phyloP scores from a whole-genome alignment of 2,888 invertebrate genomes.

The Timema podura region DNA sequence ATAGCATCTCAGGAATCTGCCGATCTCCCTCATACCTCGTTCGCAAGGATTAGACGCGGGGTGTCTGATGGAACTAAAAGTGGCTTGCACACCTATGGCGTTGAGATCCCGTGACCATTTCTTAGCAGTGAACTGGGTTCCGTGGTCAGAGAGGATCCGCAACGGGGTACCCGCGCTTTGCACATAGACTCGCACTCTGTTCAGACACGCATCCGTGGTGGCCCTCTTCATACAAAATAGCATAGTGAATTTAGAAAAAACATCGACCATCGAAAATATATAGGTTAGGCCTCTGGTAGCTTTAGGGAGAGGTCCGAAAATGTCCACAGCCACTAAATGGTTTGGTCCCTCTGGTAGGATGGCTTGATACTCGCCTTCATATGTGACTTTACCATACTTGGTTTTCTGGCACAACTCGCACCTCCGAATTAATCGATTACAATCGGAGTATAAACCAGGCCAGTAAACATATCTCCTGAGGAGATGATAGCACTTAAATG shows the following conservation, averaged over 20 bases:
- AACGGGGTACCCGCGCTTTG: neutral
- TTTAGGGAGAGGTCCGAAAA: constrained; percentile 4
- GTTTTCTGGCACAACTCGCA: constrained; percentile 2
- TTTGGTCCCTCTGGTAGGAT: neutral
- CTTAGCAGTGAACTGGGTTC: neutral
- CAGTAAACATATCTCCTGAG: neutral
- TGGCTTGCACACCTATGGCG: neutral
- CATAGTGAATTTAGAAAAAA: neutral
- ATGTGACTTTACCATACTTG: neutral
- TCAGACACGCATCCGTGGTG: neutral
- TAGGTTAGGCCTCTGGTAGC: neutral
- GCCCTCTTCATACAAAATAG: too few relatives aligned
- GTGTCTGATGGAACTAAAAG: neutral
- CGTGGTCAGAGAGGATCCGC: neutral
- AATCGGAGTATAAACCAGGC: neutral
- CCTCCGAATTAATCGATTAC: neutral
- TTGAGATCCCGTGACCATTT: neutral
- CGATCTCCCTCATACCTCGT: neutral
- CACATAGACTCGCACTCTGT: neutral
- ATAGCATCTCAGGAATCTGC: neutral
- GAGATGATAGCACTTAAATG: neutral
- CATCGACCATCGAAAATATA: neutral
- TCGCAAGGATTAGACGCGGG: neutral
- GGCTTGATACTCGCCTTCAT: neutral
- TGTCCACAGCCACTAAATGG: neutral